These are phyloP conservation scores for Caenorhabditis sulstoni DNA, from an alignment of 2,888 invertebrate genomes.

Conservation along the genomic window DNA sequence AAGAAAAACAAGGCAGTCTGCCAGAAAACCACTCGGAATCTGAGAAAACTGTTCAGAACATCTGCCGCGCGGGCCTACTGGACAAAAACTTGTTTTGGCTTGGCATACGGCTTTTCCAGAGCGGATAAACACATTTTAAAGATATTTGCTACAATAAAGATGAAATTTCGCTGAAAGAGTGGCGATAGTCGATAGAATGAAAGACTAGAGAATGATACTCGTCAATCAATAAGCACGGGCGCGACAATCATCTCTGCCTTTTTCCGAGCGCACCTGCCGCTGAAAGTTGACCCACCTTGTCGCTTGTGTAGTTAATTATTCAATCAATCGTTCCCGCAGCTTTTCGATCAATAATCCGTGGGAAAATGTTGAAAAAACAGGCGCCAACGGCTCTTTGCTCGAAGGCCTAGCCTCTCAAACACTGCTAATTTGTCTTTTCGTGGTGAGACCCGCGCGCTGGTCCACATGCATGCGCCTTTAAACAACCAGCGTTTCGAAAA, in stretches of 20 bases:
- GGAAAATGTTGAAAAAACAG: slow-evolving; percentile 17
- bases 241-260: neutral
- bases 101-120: neutral
- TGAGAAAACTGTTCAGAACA: slow-evolving; percentile 4
- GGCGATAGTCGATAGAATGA: neutral
- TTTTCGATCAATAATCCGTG: slow-evolving; percentile 1
- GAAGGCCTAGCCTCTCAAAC: slow-evolving; percentile 1
- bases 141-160: no score
- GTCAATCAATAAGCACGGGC: slow-evolving; percentile 35
- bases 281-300: no score
- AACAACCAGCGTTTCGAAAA: slow-evolving; percentile 17
- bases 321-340: no score
- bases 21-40: neutral
- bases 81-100: no score
- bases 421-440: slow-evolving; percentile 40
- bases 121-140: neutral
- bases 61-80: no score
- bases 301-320: no score
- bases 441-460: slow-evolving; percentile 31
- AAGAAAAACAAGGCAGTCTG: neutral
- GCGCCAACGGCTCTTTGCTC: slow-evolving; percentile 18
- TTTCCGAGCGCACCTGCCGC: neutral
- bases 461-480: slow-evolving; percentile 28
- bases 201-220: neutral
- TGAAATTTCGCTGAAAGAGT: neutral